A percentile compares a stretch with the other conserved stretches of the same genome.
Conservation (phyloP, 2,113 vertebrate genomes). For the Hippocampus mohnikei region DNA sequence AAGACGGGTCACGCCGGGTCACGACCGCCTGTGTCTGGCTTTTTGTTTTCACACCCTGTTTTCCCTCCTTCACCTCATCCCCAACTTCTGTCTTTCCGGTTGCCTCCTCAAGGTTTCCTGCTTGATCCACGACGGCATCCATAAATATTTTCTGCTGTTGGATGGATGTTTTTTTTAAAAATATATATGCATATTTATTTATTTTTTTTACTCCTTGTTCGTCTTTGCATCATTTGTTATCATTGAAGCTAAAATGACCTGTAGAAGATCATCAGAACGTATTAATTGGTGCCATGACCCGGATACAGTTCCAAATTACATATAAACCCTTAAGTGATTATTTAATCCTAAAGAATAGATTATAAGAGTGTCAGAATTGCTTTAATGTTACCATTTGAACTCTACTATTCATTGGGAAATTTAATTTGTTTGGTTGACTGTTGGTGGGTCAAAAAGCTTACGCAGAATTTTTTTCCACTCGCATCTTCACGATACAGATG, state of each 20-base stretch:
- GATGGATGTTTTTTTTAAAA: not conserved
- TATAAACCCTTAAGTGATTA: too few relatives aligned
- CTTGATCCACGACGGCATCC: constrained; percentile 16
- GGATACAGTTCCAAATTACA: too few relatives aligned
- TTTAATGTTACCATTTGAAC: too few relatives aligned
- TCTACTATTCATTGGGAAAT: too few relatives aligned
- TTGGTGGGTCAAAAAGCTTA: not conserved
- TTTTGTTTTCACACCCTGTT: constrained; percentile 29
- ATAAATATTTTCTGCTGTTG: constrained; percentile 25
- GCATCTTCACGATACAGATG: constrained; percentile 66
- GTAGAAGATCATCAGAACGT: too few relatives aligned
- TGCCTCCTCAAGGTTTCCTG: constrained; percentile 3
- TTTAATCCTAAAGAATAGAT: not conserved
- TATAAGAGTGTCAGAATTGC: too few relatives aligned
- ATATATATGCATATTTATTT: not conserved
- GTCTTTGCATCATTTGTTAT: constrained; percentile 20
- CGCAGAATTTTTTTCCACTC: not conserved
- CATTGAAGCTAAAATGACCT: too few relatives aligned
- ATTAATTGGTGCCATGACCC: too few relatives aligned
- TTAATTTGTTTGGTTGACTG: not conserved
- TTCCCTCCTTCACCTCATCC: not conserved
- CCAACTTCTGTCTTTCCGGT: constrained; percentile 8
- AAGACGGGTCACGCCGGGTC: constrained; percentile 42
- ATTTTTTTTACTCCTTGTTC: constrained; percentile 37
- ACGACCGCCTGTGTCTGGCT: constrained; percentile 23